phyloP scores from a whole-genome alignment of 2,797 vertebrate genomes.

The Phrynocephalus vlangalii region DNA sequence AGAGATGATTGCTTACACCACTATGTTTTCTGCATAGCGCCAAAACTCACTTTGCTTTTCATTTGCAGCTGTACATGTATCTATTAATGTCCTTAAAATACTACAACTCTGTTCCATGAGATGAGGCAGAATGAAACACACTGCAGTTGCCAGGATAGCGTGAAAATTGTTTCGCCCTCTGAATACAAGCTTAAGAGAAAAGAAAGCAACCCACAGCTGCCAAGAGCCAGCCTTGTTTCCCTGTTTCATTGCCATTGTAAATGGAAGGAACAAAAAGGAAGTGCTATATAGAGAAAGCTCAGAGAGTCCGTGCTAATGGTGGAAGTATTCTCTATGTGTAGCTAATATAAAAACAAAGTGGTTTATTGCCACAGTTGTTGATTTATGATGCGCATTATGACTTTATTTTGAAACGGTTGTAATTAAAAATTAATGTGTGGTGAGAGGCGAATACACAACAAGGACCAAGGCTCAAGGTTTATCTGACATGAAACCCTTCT shows the following conservation, averaged over 20 bases:
- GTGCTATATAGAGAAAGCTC: slow-evolving; percentile 53
- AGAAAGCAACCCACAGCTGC: slow-evolving; percentile 66
- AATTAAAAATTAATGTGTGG: slow-evolving; percentile 84
- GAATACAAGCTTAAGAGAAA: slow-evolving; percentile 67
- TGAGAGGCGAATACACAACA: slow-evolving; percentile 68
- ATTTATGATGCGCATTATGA: slow-evolving; percentile 82
- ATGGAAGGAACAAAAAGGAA: slow-evolving; percentile 61
- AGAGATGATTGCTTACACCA: background rate
- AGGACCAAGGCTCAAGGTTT: slow-evolving; percentile 63
- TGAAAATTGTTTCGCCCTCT: slow-evolving; percentile 66
- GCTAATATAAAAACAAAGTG: slow-evolving; percentile 76
- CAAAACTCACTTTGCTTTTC: background rate
- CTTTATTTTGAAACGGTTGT: slow-evolving; percentile 79
- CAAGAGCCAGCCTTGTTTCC: slow-evolving; percentile 66
- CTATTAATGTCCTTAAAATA: background rate
- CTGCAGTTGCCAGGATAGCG: slow-evolving; percentile 58
- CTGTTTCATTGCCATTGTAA: slow-evolving; percentile 68
- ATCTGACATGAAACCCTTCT: slow-evolving; percentile 46
- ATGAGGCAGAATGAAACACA: slow-evolving; percentile 33
- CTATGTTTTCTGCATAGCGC: background rate
- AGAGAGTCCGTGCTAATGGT: slow-evolving; percentile 75
- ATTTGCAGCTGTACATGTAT: background rate
- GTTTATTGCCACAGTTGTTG: slow-evolving; percentile 74
- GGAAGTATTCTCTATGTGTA: slow-evolving; percentile 61
- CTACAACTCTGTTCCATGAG: slow-evolving; percentile 1